Percentiles rank a stretch among this genome's conserved stretches.
These are phyloP conservation scores for Caracal caracal DNA, from an alignment of 2,113 vertebrate genomes.

Conservation along the genomic window DNA sequence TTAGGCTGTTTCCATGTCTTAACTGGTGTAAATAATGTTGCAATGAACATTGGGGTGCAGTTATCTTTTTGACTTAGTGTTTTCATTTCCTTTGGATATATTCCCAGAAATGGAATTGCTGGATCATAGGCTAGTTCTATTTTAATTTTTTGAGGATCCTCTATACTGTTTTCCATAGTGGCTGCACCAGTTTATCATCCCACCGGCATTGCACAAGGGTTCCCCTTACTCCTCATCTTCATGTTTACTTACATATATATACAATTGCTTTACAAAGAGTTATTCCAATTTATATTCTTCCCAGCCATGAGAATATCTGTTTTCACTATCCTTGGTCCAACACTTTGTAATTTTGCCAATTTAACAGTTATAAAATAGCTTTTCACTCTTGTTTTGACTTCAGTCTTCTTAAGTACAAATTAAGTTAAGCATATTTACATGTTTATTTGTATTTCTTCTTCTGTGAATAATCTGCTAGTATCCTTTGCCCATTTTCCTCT, in stretches of 20 bases:
- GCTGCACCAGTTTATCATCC: neutral
- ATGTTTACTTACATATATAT: neutral
- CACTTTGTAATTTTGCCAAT: constrained; percentile 20
- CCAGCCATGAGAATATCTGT: neutral
- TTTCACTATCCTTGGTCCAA: constrained; percentile 14
- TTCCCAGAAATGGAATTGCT: neutral
- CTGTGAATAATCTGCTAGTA: neutral
- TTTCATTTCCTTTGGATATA: neutral
- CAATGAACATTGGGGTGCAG: neutral
- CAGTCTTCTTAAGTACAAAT: neutral
- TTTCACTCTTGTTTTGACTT: neutral
- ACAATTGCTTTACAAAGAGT: constrained; percentile 7
- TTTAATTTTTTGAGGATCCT: neutral
- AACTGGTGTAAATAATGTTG: neutral
- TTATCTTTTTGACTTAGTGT: neutral
- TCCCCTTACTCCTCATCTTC: neutral
- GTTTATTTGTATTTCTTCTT: constrained; percentile 41
- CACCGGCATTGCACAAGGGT: neutral
- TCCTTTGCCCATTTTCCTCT: constrained; percentile 6
- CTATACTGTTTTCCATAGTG: neutral
- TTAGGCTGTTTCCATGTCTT: neutral
- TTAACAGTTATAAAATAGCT: constrained; percentile 16
- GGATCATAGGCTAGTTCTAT: neutral
- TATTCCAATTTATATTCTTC: constrained; percentile 8
- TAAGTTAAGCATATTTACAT: constrained; percentile 25